Evolutionary conservation across 2,888 invertebrate species (phyloP), one percentile per base, ranked within the genome.

Genomic region (Synanthedon andrenaeformis): DNA sequence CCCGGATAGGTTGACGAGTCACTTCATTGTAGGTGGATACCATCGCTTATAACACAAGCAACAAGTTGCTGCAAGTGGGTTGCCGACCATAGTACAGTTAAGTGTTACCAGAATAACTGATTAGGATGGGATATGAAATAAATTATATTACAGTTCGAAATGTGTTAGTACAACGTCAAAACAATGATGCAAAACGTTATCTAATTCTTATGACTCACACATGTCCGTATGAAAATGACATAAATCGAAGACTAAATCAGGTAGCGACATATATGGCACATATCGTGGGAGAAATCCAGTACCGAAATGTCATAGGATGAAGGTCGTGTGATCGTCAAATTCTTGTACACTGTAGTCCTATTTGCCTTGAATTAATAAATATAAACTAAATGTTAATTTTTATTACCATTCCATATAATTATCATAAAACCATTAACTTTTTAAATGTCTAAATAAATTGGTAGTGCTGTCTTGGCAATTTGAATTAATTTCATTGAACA

Each of bases 271-370:
- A 58, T 60, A 60, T 60, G 62, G 65, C 49, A n/a, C 49, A n/a
- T 41, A 12, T 56, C 58, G 67, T 67, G 64, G 67, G 67, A 52
- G 64, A 60, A 60, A 49, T 56, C 53, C 53, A 54, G 52, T 52
- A 45, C 8, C 52, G 51, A 56, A 64, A 65, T 65, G 59, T 62
- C 59, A 60, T 49, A 54, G 54, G 49, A 54, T 57, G 61, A 62
- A 61, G 60, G 62, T 59, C 53, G 52, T 48, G 51, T 57, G 57
- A 59, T 57, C 41, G 54, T 54, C 41, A 35, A 35, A 14, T 42
- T 12, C 23, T 14, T 55, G 49, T 53, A 23, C 52, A 41, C 6
- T 45, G 13, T 45, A 12, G 11, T 45, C 45, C 14, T 45, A 45
- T n/a, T 42, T 14, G n/a, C 45, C 45, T 45, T 45, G 45, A 14